Conservation (phyloP, 2,797 vertebrate genomes). For the Geotrypetes seraphini region DNA sequence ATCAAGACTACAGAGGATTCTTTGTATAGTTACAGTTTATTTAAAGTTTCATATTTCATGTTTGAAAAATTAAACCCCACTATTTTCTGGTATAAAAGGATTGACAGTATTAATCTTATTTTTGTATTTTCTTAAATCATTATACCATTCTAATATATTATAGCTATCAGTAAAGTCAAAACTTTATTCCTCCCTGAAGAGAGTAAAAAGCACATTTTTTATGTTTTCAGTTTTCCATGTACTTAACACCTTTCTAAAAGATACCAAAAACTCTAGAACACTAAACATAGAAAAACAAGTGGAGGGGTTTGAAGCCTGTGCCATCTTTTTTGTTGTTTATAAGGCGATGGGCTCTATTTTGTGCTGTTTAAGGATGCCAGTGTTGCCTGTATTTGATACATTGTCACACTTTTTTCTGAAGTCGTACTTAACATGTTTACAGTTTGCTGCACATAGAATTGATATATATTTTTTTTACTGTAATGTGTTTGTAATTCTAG, state of each 20-base stretch:
- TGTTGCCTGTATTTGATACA: slow-evolving; percentile 92
- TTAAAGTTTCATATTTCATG: slow-evolving; percentile 71
- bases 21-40: slow-evolving; percentile 71
- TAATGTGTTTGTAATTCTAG: no score
- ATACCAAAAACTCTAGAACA: slow-evolving; percentile 90
- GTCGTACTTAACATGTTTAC: slow-evolving; percentile 97
- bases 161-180: slow-evolving; percentile 71
- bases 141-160: slow-evolving; percentile 86
- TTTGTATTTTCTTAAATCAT: slow-evolving; percentile 99
- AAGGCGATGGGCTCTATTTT: slow-evolving; percentile 69
- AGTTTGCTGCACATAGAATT: slow-evolving; percentile 96
- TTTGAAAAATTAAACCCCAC: slow-evolving; percentile 74
- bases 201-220: slow-evolving; percentile 83
- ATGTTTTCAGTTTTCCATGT: slow-evolving; percentile 68
- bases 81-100: slow-evolving; percentile 97
- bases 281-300: slow-evolving; percentile 60
- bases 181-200: slow-evolving; percentile 65
- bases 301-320: slow-evolving; percentile 49
- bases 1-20: slow-evolving; percentile 61
- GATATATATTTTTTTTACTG: slow-evolving; percentile 84
- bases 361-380: slow-evolving; percentile 86
- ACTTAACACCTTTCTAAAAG: slow-evolving; percentile 80
- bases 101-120: slow-evolving; percentile 99
- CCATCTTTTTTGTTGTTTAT: slow-evolving; percentile 61
- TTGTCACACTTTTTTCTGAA: slow-evolving; percentile 80